Evolutionary conservation across 2,113 vertebrate species (phyloP), one percentile per base, ranked within the genome.

Genomic region (Osmerus eperlanus): DNA sequence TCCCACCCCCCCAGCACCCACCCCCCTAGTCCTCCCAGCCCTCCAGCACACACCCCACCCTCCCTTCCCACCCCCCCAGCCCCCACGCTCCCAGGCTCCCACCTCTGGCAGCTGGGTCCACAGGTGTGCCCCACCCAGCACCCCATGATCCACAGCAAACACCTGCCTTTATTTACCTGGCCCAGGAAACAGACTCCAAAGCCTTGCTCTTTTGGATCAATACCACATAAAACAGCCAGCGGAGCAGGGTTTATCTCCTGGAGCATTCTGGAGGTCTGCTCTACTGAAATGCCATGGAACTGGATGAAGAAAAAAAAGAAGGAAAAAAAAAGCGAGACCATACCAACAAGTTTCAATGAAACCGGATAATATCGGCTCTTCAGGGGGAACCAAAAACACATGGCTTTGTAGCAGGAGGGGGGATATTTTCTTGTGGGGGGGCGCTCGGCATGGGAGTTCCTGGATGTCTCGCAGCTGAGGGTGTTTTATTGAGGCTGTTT

Each of bases 301-400:
- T 9, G 7, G 36, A 41, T 8, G 36, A 41, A 41, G 36, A 41
- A 41, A 9, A 41, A 41, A 9, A 41, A 41, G 1, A 41, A 41
- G 6, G 7, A 41, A 41, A 9, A 41, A 9, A 41, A 7, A 41
- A 89, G 71, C 79, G 80, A 89, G 89, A 89, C 86, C 87, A 85
- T 89, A 80, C 86, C 86, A 85, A 89, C 83, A 87, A 89, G 87
- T 90, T 91, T 90, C 91, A 90, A 91, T 87, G 90, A 90, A 41
- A 88, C 83, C 85, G 88, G 90, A 89, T 90, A 91, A 92, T 84
- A 82, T 87, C 75, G 86, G 74, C 81, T 89, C 89, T 87, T 87
- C 83, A 71, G 80, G 88, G 90, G 83, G 80, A 88, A 85, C 82
- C 85, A 89, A 87, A 90, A 86, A 85, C 84, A 84, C 85, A 86